Conservation (phyloP, 2,888 invertebrate genomes). For the Nebria brevicollis region DNA sequence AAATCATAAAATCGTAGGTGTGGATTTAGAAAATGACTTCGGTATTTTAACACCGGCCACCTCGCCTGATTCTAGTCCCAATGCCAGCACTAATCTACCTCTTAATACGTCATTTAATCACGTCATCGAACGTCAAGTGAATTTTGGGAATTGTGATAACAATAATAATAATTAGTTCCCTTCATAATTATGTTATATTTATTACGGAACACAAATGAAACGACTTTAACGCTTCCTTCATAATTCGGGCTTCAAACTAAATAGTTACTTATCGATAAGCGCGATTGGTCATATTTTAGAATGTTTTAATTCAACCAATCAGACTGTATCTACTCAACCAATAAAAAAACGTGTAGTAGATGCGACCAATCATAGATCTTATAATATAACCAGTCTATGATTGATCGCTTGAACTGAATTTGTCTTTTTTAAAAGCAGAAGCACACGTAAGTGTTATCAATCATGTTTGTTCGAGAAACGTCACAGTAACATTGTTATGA, state of each 20-base stretch:
- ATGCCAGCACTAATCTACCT: slow-evolving; percentile 17
- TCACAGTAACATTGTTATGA: not conserved
- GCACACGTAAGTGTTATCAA: no score
- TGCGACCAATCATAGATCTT: not conserved
- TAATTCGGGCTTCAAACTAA: not conserved
- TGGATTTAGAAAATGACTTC: slow-evolving; percentile 51
- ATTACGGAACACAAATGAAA: not conserved
- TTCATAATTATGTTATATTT: not conserved
- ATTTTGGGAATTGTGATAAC: slow-evolving; percentile 35
- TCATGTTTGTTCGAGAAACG: not conserved
- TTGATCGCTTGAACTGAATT: no score
- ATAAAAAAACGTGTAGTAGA: not conserved
- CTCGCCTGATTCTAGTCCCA: slow-evolving; percentile 51
- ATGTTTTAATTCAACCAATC: not conserved
- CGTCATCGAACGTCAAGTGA: slow-evolving; percentile 17
- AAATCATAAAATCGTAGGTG: not conserved
- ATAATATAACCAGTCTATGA: not conserved
- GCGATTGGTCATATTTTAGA: not conserved
- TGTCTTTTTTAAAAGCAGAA: no score
- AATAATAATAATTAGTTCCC: slow-evolving; percentile 8
- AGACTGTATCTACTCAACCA: not conserved
- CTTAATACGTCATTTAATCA: slow-evolving; percentile 4
- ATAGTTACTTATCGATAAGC: not conserved
- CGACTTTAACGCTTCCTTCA: not conserved
- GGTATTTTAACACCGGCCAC: slow-evolving; percentile 59